Conservation (phyloP, 2,888 invertebrate species). For the Drosophila histrio region DNA sequence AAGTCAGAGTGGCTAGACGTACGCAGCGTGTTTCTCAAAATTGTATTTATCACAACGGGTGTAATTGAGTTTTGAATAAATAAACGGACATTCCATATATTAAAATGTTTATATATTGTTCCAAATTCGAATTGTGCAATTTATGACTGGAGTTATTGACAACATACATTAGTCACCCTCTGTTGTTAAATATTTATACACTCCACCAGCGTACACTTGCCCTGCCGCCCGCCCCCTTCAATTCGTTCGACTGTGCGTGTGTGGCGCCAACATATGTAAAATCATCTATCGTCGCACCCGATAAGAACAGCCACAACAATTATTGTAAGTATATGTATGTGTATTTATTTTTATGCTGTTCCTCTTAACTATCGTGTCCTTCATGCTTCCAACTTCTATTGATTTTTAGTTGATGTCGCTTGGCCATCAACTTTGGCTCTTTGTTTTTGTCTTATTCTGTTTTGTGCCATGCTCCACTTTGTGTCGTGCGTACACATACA, state of each 20-base stretch:
- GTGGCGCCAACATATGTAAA: constrained; percentile 74
- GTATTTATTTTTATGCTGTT: constrained; percentile 40
- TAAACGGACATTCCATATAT: constrained; percentile 22
- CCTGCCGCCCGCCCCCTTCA: background rate
- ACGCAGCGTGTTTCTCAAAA: background rate
- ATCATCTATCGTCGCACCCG: constrained; percentile 31
- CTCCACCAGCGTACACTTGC: constrained; percentile 14
- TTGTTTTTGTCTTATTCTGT: constrained; percentile 55
- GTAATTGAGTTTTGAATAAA: constrained; percentile 47
- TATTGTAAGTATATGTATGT: constrained; percentile 60
- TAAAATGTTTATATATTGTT: constrained; percentile 5
- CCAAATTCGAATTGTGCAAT: constrained; percentile 33
- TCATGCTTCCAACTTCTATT: constrained; percentile 50
- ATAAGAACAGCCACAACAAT: constrained; percentile 46
- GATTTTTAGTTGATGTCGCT: constrained; percentile 42
- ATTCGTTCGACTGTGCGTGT: constrained; percentile 20
- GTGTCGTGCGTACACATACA: constrained; percentile 17
- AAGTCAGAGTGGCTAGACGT: constrained; percentile 5
- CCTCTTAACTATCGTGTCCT: constrained; percentile 39
- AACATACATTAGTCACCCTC: constrained; percentile 29
- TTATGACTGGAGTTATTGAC: background rate
- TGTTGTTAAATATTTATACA: constrained; percentile 62
- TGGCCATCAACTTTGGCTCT: constrained; percentile 50
- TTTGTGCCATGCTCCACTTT: constrained; percentile 55
- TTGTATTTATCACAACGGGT: constrained; percentile 23